Percentiles rank a stretch among this genome's conserved stretches.
These are phyloP conservation scores for Laticauda colubrina DNA, from an alignment of 2,113 vertebrate species.

Conservation along the genomic window DNA sequence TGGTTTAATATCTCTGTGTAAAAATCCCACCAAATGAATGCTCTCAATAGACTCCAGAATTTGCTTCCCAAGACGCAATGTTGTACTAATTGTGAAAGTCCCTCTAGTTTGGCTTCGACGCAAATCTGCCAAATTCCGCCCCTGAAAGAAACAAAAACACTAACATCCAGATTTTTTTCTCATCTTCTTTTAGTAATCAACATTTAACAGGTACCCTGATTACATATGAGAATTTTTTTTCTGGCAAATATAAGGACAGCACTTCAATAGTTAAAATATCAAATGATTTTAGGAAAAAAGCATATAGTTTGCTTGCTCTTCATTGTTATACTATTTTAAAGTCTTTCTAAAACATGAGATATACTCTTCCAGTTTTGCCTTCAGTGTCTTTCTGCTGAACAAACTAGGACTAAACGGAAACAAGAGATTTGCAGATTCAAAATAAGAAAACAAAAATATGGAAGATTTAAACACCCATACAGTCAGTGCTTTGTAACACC, in stretches of 20 bases:
- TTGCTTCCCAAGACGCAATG: constrained; percentile 90
- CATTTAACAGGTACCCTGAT: background rate
- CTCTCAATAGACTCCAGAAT: constrained; percentile 97
- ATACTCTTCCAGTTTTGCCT: background rate
- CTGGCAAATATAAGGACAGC: background rate
- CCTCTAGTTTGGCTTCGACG: constrained; percentile 91
- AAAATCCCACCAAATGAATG: constrained; percentile 97
- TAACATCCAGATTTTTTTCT: background rate
- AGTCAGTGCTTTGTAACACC: background rate
- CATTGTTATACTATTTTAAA: background rate
- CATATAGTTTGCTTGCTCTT: background rate
- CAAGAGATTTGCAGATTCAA: background rate
- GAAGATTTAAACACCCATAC: background rate
- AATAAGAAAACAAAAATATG: background rate
- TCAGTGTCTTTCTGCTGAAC: background rate
- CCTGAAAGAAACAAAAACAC: constrained; percentile 70
- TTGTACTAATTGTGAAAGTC: constrained; percentile 94
- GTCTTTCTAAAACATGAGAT: background rate
- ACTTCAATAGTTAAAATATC: background rate
- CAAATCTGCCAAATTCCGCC: constrained; percentile 95
- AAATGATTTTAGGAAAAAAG: background rate
- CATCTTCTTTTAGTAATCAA: background rate
- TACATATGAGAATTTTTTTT: background rate
- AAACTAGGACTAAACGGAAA: background rate
- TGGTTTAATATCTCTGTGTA: constrained; percentile 98